Percentiles rank a stretch among this genome's conserved stretches.
phyloP scores from a whole-genome alignment of 1,140 invertebrate species.

The Drosophila oshimai region DNA sequence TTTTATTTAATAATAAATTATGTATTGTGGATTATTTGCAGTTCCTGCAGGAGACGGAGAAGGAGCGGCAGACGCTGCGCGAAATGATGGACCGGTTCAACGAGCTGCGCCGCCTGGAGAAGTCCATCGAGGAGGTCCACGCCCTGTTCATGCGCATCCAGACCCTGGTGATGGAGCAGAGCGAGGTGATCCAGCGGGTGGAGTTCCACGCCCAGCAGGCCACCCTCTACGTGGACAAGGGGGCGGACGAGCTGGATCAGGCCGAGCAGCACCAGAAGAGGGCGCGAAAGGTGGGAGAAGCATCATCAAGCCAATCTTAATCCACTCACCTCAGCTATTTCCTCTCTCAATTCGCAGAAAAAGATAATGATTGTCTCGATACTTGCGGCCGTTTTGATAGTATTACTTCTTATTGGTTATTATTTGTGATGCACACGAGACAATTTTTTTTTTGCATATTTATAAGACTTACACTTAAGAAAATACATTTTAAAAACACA shows the following conservation, averaged over 20 bases:
- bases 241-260: conserved; percentile 67
- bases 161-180: conserved; percentile 79
- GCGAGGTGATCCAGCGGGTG: conserved; percentile 75
- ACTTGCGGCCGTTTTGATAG: conserved; percentile 57
- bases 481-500: conserved; percentile 26
- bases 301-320: background rate
- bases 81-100: conserved; percentile 79
- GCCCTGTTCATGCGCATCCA: conserved; percentile 79
- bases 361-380: conserved; percentile 75
- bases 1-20: too few relatives aligned
- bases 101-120: conserved; percentile 77
- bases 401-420: conserved; percentile 74
- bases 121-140: conserved; percentile 81
- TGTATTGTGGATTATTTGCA: too few relatives aligned
- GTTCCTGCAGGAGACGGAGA: conserved; percentile 81
- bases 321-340: background rate
- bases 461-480: conserved; percentile 14
- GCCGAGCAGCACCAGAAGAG: conserved; percentile 69
- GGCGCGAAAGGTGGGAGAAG: conserved; percentile 66
- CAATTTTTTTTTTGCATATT: conserved; percentile 21
- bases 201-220: conserved; percentile 82
- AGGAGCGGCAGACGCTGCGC: conserved; percentile 68
- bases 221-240: conserved; percentile 70
- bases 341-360: conserved; percentile 63
- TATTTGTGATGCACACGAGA: conserved; percentile 64